A percentile compares a stretch with the other conserved stretches of the same genome.
Conservation (phyloP, 2,888 invertebrate species). For the Macropis europaea region DNA sequence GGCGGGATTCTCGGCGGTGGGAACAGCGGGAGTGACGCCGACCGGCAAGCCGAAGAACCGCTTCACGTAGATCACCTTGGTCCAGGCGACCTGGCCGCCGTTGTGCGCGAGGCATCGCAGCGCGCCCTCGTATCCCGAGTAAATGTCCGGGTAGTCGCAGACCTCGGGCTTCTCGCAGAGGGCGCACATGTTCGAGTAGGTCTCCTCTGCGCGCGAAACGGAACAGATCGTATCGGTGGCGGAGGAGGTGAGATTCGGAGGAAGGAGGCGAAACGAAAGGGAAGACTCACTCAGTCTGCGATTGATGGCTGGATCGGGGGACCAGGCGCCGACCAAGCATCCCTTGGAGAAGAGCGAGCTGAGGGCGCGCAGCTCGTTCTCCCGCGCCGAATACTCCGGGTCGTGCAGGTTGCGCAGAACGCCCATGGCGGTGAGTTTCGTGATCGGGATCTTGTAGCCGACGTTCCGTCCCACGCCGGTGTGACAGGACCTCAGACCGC, state of each 20-base stretch:
- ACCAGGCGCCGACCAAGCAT: slow-evolving; percentile 93
- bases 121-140: slow-evolving; percentile 93
- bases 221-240: too few species aligned
- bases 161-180: slow-evolving; percentile 88
- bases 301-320: slow-evolving; percentile 87
- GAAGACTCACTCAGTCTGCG: slow-evolving; percentile 85
- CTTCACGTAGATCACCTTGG: slow-evolving; percentile 89
- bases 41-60: slow-evolving; percentile 89
- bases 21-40: slow-evolving; percentile 82
- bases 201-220: slow-evolving; percentile 83
- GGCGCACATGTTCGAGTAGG: slow-evolving; percentile 89
- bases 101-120: slow-evolving; percentile 90
- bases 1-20: slow-evolving; percentile 84
- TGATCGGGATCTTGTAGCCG: slow-evolving; percentile 91
- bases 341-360: slow-evolving; percentile 90
- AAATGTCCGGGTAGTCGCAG: slow-evolving; percentile 91
- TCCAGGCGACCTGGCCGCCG: slow-evolving; percentile 92
- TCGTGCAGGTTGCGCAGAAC: slow-evolving; percentile 86
- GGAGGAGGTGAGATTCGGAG: too few species aligned
- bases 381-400: slow-evolving; percentile 85
- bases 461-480: slow-evolving; percentile 93
- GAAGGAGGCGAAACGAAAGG: too few species aligned
- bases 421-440: slow-evolving; percentile 87
- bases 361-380: slow-evolving; percentile 91
- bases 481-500: slow-evolving; percentile 91